Evolutionary conservation across 2,113 vertebrate species (phyloP).

Genomic region (Nothocercus nigrocapillus): DNA sequence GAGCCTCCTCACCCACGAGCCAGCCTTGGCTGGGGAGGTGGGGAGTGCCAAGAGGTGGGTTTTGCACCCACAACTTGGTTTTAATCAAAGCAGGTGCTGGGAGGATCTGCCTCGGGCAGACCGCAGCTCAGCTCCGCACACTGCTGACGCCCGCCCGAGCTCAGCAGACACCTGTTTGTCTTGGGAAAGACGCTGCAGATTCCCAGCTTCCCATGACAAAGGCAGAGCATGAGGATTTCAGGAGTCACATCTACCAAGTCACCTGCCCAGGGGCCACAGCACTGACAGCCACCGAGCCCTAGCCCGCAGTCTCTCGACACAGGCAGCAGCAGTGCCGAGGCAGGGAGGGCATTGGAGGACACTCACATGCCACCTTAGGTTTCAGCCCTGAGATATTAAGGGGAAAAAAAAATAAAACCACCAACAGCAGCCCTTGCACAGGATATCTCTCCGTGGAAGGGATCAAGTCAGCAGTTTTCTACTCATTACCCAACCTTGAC

Average conservation of each 20-base stretch:
- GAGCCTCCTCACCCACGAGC: fast-evolving
- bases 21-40: neutral
- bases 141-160: fast-evolving
- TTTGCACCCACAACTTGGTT: neutral
- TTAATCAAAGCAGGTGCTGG: neutral
- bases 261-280: neutral
- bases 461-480: neutral
- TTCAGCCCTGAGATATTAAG: neutral
- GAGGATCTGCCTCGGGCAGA: neutral
- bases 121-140: fast-evolving
- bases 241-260: neutral
- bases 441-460: neutral
- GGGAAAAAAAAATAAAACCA: too few species aligned
- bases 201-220: neutral
- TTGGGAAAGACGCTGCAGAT: fast-evolving
- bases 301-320: fast-evolving
- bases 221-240: fast-evolving
- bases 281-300: fast-evolving
- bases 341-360: neutral
- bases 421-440: neutral
- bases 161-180: fast-evolving
- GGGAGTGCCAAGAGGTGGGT: neutral
- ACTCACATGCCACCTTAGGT: neutral
- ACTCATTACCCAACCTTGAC: fast-evolving
- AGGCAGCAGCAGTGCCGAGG: neutral